phyloP scores from a whole-genome alignment of 2,888 invertebrate genomes.

The Tipula lateralis region DNA sequence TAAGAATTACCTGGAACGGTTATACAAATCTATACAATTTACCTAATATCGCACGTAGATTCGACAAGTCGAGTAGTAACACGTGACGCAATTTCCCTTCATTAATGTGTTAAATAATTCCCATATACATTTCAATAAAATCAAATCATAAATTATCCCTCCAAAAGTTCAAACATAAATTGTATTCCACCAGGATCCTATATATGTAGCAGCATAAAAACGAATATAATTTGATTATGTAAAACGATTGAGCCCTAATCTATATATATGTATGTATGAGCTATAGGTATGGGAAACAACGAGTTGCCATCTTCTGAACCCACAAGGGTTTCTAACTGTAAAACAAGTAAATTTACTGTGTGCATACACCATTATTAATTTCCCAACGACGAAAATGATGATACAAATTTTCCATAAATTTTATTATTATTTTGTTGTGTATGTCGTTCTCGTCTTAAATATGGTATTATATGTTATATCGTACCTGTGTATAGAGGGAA shows the following conservation, averaged over 20 bases:
- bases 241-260: not conserved
- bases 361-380: not conserved
- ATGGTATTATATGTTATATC: no score
- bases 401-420: not conserved
- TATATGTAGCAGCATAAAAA: not conserved
- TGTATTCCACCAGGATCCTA: not conserved
- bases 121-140: not conserved
- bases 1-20: no score
- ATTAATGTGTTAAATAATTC: no score
- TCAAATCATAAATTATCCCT: not conserved
- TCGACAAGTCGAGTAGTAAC: no score
- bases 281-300: not conserved
- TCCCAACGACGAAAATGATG: not conserved
- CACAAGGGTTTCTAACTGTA: not conserved
- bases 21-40: no score
- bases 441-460: not conserved
- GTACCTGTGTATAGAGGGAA: not conserved
- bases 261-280: not conserved
- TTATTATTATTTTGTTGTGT: not conserved
- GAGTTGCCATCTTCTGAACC: not conserved
- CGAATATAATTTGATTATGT: not conserved
- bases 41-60: no score
- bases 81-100: no score
- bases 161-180: not conserved
- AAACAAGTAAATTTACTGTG: slow-evolving; percentile 5